Conservation (phyloP, 1,140 invertebrate species). For the Euura saliciscinereae region DNA sequence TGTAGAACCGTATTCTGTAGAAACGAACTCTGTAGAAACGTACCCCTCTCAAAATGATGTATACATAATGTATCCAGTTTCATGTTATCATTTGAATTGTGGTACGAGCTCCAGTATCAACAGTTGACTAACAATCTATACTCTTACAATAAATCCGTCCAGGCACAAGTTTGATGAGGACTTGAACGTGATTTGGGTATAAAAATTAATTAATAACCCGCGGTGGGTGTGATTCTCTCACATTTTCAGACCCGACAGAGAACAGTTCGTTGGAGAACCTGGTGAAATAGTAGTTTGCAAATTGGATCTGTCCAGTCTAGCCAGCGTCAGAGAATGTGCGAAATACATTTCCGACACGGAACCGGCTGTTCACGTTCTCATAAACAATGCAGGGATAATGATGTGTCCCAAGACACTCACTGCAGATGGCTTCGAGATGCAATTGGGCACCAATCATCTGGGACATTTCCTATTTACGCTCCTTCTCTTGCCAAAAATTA, state of each 20-base stretch:
- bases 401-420: constrained; percentile 70
- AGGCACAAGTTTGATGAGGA: too few species aligned
- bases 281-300: constrained; percentile 66
- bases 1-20: too few species aligned
- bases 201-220: too few species aligned
- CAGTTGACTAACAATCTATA: too few species aligned
- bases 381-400: constrained; percentile 88
- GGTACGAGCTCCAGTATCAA: too few species aligned
- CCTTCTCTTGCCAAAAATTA: constrained; percentile 71
- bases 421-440: constrained; percentile 81
- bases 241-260: constrained; percentile 35
- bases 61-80: too few species aligned
- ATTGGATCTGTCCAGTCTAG: constrained; percentile 75
- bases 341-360: constrained; percentile 65
- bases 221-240: neutral
- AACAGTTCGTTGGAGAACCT: constrained; percentile 50
- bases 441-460: constrained; percentile 79
- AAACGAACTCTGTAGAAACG: too few species aligned
- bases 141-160: too few species aligned
- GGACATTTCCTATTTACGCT: constrained; percentile 87
- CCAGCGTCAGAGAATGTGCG: constrained; percentile 75
- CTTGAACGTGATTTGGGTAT: too few species aligned
- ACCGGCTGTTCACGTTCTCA: constrained; percentile 71
- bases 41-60: too few species aligned
- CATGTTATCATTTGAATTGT: too few species aligned